Evolutionary conservation across 2,797 vertebrate species (phyloP), one percentile per base, ranked within the genome.

Genomic region (Bryconaethiops microstoma): DNA sequence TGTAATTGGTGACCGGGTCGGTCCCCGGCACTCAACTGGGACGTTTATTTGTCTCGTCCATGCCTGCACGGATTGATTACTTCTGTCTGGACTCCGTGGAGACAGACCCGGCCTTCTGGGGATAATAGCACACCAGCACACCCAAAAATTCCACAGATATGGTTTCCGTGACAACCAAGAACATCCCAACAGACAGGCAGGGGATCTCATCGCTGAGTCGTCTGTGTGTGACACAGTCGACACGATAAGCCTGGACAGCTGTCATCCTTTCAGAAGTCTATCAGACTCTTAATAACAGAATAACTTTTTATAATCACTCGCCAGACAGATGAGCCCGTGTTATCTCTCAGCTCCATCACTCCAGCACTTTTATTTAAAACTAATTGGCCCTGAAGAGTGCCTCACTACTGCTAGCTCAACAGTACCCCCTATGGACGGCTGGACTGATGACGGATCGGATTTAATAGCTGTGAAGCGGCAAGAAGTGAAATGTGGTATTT

Each of bases 21-120:
- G 76, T 64, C 59, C 60, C 83, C 76, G 88, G 87, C 6, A 63
- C 86, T 90, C 83, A 90, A 87, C 65, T 5, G 40, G 80, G 64
- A 52, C 83, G 76, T 73, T 21, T 80, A 40, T 29, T 21, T 86
- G 86, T 88, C 79, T 90, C 87, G 90, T 93, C 89, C 80, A 84
- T 89, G 87, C 87, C 68, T 84, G 81, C 87, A 89, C 88, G 88
- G 86, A 92, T 94, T 82, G 85, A 92, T 94, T 86, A 88, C 79
- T 55, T 13, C 62, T 78, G 88, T 92, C 91, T 90, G 91, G 85
- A 83, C 87, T 91, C 87, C 79, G 72, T 50, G 12, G 82, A 89
- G 90, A 88, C 84, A 55, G 84, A 88, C 76, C 82, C 75, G 50
- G 79, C 83, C 85, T 89, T 85, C 81, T 86, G 88, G 87, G 65